Evolutionary conservation across 2,888 invertebrate species (phyloP).

Genomic region (Rhingia rostrata): DNA sequence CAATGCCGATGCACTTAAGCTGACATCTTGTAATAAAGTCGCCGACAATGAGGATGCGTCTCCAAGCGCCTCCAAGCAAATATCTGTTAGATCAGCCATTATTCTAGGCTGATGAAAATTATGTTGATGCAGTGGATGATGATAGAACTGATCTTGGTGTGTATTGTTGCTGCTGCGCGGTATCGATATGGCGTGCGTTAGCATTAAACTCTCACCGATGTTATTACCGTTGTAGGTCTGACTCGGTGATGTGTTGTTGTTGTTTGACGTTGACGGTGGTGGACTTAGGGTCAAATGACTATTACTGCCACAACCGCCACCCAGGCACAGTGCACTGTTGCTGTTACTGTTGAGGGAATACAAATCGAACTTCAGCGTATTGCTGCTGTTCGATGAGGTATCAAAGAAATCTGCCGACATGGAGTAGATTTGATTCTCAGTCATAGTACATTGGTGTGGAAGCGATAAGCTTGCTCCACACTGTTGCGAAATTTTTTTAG

Average conservation of each 20-base stretch:
- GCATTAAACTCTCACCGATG: slow-evolving; percentile 79
- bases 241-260: slow-evolving; percentile 37
- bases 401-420: slow-evolving; percentile 83
- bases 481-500: not conserved
- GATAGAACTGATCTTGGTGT: slow-evolving; percentile 75
- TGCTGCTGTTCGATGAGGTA: slow-evolving; percentile 82
- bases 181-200: slow-evolving; percentile 81
- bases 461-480: slow-evolving; percentile 46
- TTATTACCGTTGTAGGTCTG: slow-evolving; percentile 20
- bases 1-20: slow-evolving; percentile 78
- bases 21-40: slow-evolving; percentile 81
- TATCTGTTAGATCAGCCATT: slow-evolving; percentile 81
- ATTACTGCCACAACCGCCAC: slow-evolving; percentile 71
- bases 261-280: slow-evolving; percentile 50
- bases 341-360: slow-evolving; percentile 77
- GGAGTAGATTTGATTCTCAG: slow-evolving; percentile 82
- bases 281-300: slow-evolving; percentile 52
- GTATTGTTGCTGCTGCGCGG: slow-evolving; percentile 81
- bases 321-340: slow-evolving; percentile 60
- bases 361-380: slow-evolving; percentile 81
- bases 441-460: slow-evolving; percentile 78
- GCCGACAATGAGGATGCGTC: slow-evolving; percentile 82
- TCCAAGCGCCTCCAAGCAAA: slow-evolving; percentile 80
- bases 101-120: slow-evolving; percentile 84
- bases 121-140: slow-evolving; percentile 85